phyloP scores from a whole-genome alignment of 2,113 vertebrate genomes.

The Collichthys lucidus region DNA sequence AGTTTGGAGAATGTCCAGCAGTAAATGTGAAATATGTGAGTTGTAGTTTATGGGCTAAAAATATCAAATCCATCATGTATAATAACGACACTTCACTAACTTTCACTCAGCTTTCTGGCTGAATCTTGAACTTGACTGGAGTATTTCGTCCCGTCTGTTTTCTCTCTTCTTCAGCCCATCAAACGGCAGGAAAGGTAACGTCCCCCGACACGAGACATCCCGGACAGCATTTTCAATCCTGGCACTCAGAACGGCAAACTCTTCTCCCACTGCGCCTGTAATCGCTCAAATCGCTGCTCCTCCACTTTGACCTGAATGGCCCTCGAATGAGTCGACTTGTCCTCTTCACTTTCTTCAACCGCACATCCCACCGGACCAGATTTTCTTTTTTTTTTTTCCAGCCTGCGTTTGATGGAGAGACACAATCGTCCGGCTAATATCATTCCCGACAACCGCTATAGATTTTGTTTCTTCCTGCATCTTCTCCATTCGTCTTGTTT shows the following conservation, averaged over 20 bases:
- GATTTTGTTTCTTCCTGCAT: not conserved
- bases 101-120: not conserved
- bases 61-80: not conserved
- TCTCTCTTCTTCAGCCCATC: not conserved
- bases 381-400: not conserved
- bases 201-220: not conserved
- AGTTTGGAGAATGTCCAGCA: not conserved
- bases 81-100: not conserved
- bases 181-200: conserved; percentile 40
- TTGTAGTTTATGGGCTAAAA: not conserved
- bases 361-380: not conserved
- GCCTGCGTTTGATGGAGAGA: not conserved
- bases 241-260: conserved; percentile 8
- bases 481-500: not conserved
- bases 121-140: not conserved
- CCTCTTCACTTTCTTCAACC: conserved; percentile 22
- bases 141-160: not conserved
- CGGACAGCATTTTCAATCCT: conserved; percentile 7
- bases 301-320: conserved; percentile 6
- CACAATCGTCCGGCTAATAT: not conserved
- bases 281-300: conserved; percentile 24
- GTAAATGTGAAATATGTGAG: not conserved
- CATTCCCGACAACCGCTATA: not conserved
- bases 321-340: conserved; percentile 24
- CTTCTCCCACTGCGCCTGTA: conserved; percentile 3